Evolutionary conservation across 1,140 invertebrate species (phyloP).

Genomic region (Lethocerus indicus): DNA sequence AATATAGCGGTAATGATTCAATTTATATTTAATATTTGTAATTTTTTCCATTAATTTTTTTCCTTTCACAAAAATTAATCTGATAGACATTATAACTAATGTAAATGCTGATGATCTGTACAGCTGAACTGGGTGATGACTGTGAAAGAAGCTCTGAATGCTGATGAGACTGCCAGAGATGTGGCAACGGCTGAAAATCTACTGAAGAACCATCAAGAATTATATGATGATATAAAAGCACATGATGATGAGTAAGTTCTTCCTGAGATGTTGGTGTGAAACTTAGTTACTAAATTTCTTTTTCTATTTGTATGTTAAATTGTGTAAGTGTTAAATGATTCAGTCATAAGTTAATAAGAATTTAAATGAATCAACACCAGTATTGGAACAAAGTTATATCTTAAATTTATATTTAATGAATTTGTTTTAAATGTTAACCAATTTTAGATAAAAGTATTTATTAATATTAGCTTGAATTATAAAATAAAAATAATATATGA

Average conservation of each 20-base stretch:
- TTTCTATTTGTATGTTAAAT: too few relatives aligned
- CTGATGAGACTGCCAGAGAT: conserved; percentile 67
- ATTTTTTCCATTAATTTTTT: background rate
- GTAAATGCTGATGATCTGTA: background rate
- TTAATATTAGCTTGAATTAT: too few relatives aligned
- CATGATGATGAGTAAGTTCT: conserved; percentile 63
- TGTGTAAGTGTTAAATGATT: too few relatives aligned
- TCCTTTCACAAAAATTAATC: background rate
- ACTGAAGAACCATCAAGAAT: conserved; percentile 79
- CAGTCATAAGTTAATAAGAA: too few relatives aligned
- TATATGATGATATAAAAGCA: conserved; percentile 80
- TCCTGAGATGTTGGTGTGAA: background rate
- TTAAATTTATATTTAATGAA: too few relatives aligned
- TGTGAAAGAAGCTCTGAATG: conserved; percentile 64
- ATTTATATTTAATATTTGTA: background rate
- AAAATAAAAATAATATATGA: too few relatives aligned
- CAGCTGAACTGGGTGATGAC: conserved; percentile 56
- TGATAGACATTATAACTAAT: background rate
- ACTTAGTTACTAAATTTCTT: too few relatives aligned
- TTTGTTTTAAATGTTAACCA: too few relatives aligned
- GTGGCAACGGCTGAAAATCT: conserved; percentile 80
- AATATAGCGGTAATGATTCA: too few relatives aligned
- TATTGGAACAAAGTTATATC: too few relatives aligned
- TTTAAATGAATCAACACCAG: too few relatives aligned
- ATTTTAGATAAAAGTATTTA: too few relatives aligned